A percentile compares a stretch with the other conserved stretches of the same genome.
phyloP scores from a whole-genome alignment of 2,888 invertebrate species.

The Drosophila histrio region DNA sequence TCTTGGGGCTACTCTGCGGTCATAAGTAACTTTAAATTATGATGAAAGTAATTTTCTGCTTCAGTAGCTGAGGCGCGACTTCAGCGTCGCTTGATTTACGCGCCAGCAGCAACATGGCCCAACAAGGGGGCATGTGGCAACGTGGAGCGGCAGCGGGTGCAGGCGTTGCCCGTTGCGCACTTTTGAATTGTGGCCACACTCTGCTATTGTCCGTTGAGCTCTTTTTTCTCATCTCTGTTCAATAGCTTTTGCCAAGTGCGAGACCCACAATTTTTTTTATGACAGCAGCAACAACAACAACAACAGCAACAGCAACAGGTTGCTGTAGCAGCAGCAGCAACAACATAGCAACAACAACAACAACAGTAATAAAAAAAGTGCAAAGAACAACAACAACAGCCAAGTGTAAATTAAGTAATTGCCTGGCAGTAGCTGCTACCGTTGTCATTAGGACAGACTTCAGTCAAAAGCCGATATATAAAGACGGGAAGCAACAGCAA shows the following conservation, averaged over 20 bases:
- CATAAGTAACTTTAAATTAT: slow-evolving; percentile 80
- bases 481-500: slow-evolving; percentile 34
- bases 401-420: slow-evolving; percentile 76
- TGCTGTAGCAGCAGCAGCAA: slow-evolving; percentile 15
- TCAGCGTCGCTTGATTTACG: slow-evolving; percentile 65
- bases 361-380: too few relatives aligned
- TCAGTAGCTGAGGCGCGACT: slow-evolving; percentile 74
- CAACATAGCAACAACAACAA: slow-evolving; percentile 24
- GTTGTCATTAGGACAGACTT: slow-evolving; percentile 73
- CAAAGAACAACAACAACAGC: slow-evolving; percentile 37
- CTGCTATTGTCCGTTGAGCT: slow-evolving; percentile 50
- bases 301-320: slow-evolving; percentile 15
- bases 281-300: slow-evolving; percentile 31
- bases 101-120: slow-evolving; percentile 32
- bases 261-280: slow-evolving; percentile 39
- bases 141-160: slow-evolving; percentile 2
- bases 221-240: slow-evolving; percentile 35
- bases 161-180: slow-evolving; percentile 52
- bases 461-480: slow-evolving; percentile 55
- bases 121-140: neutral
- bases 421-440: slow-evolving; percentile 70
- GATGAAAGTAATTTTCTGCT: slow-evolving; percentile 83
- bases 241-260: slow-evolving; percentile 49
- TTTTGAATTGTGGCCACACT: slow-evolving; percentile 58
- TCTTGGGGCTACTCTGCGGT: slow-evolving; percentile 50